phyloP scores from a whole-genome alignment of 1,140 invertebrate species.

The Diorhabda elongata region DNA sequence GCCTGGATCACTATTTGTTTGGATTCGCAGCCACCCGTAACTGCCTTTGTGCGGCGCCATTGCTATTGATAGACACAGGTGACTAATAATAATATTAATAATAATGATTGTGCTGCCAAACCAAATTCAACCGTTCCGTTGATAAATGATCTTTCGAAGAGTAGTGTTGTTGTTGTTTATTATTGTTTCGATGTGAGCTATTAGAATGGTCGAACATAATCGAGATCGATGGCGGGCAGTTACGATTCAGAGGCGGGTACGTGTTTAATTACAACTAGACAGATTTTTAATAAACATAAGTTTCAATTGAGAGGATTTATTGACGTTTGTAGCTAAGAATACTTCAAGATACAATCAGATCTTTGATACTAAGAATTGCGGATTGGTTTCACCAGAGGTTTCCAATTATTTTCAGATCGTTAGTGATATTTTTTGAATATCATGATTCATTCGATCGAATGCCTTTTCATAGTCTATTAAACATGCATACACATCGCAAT shows the following conservation, averaged over 20 bases:
- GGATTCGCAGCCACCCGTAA: background rate
- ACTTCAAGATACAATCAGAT: too few relatives aligned
- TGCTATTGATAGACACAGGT: background rate
- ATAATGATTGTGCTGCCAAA: background rate
- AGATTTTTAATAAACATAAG: too few relatives aligned
- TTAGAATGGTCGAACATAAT: background rate
- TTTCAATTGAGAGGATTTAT: too few relatives aligned
- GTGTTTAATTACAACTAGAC: too few relatives aligned
- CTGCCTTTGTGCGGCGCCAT: conserved; percentile 1
- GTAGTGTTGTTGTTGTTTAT: background rate
- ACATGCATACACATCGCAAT: too few relatives aligned
- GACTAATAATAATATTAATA: conserved; percentile 3
- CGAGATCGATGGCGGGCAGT: conserved; percentile 1
- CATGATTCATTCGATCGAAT: too few relatives aligned
- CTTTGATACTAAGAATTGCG: too few relatives aligned
- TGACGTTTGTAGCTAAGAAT: too few relatives aligned
- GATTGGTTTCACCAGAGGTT: too few relatives aligned
- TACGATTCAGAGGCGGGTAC: background rate
- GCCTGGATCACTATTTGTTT: background rate
- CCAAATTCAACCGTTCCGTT: background rate
- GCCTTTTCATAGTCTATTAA: too few relatives aligned
- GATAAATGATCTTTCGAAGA: conserved; percentile 2
- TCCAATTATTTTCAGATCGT: too few relatives aligned
- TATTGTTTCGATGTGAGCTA: background rate
- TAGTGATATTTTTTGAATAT: too few relatives aligned